phyloP scores from a whole-genome alignment of 2,113 vertebrate species.

The Gymnarchus niloticus region DNA sequence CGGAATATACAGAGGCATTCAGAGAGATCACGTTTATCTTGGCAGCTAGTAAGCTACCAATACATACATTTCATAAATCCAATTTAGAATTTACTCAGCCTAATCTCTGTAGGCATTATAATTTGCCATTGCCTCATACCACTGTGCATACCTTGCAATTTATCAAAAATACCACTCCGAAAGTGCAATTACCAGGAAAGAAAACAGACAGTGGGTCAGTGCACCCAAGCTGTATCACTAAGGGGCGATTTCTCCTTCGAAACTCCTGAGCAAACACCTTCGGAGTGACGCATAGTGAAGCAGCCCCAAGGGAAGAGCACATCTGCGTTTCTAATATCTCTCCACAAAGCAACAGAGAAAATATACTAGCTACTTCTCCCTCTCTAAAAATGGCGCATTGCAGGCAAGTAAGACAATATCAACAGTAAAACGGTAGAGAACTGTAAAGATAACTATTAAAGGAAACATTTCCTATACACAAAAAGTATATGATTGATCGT shows the following conservation, averaged over 20 bases:
- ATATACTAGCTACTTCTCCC: background rate
- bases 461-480: background rate
- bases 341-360: background rate
- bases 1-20: background rate
- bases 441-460: background rate
- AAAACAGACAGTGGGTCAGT: background rate
- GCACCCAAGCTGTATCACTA: background rate
- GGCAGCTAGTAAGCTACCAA: background rate
- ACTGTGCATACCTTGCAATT: background rate
- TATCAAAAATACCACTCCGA: background rate
- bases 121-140: background rate
- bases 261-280: background rate
- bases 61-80: background rate
- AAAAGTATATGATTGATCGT: background rate
- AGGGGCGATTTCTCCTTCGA: background rate
- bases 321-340: background rate
- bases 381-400: background rate
- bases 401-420: background rate
- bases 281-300: background rate
- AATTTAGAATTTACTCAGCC: background rate
- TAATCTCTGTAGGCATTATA: background rate
- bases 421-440: background rate
- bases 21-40: background rate
- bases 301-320: background rate
- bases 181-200: background rate